A percentile compares a stretch with the other conserved stretches of the same genome.
phyloP scores from a whole-genome alignment of 2,113 vertebrate species.

The Globicephala melas region DNA sequence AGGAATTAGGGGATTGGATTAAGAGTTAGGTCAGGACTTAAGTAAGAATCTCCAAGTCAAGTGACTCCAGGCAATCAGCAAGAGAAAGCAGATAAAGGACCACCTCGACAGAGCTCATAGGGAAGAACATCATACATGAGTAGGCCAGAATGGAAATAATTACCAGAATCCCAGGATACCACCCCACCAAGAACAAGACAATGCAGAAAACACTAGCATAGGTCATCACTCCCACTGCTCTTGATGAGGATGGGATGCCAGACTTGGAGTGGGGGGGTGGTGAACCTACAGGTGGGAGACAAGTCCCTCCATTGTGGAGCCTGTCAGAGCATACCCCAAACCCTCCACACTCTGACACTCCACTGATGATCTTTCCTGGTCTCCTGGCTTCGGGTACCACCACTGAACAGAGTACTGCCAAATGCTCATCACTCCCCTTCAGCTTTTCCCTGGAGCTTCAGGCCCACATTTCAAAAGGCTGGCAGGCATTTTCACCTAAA shows the following conservation, averaged over 20 bases:
- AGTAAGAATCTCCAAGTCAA: background rate
- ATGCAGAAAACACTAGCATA: background rate
- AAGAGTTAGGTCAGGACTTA: background rate
- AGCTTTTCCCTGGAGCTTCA: background rate
- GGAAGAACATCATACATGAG: background rate
- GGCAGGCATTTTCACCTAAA: background rate
- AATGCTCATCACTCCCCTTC: background rate
- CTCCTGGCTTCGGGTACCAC: background rate
- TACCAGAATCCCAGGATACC: background rate
- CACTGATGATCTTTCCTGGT: background rate
- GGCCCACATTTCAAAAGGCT: background rate
- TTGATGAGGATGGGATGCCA: background rate
- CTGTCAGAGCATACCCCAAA: background rate
- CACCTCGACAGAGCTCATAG: background rate
- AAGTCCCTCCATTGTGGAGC: background rate
- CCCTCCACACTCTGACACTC: background rate
- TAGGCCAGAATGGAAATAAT: background rate
- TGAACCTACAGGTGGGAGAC: background rate
- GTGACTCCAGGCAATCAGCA: background rate
- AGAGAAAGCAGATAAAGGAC: background rate
- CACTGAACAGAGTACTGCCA: background rate
- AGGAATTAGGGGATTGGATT: background rate
- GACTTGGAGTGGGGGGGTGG: background rate
- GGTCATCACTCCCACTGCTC: background rate
- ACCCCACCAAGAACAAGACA: background rate